Evolutionary conservation across 2,113 vertebrate genomes (phyloP), one percentile per base, ranked within the genome.

Genomic region (Spizaetus ornatus): DNA sequence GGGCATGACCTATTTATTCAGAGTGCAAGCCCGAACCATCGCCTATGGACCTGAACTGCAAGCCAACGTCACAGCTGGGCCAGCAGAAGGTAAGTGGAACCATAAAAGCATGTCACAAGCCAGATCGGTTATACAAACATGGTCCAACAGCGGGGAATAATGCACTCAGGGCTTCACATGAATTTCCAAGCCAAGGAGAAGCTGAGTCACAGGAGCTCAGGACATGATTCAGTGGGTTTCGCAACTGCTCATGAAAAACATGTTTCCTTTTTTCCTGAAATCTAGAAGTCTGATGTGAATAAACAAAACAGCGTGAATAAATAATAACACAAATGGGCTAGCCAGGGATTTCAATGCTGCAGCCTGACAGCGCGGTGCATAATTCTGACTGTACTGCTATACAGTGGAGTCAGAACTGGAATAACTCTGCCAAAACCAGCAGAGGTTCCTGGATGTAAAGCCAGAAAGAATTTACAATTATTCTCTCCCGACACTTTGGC

Each of bases 11-110:
- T 99, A 99, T 96, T 97, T 97, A 67, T 99, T 99, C 98, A 98
- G 98, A 12, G 98, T 99, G 38, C 99, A 99, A 95, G 99, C 99
- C 3, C 98, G 98, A 69, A 99, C 99, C 76, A 99, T 99, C 12
- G 96, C 98, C 98, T 99, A 99, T 1, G 99, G 99, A 50, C 99
- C 99, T 0, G 98, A 99, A 6, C 97, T 98, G 32, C 98, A 98
- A 52, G 99, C 99, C 79, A 99, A 99, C 45, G 95, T 99, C 97
- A 99, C 99, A 4, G 99, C 99, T 10, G 99, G 99, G 89, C 99
- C 99, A 15, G 98, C 98, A 9, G 98, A 98, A 98, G 99, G 99
- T 99, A 94, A 96, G 98, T 48, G 73, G 71, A n/a, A 4, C 91
- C 26, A 32, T 32, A n/a, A 70, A 69, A 76, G 3, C 36, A 11